Percentiles rank a stretch among this genome's conserved stretches.
phyloP scores from a whole-genome alignment of 2,113 vertebrate genomes.

The Columba janthina region DNA sequence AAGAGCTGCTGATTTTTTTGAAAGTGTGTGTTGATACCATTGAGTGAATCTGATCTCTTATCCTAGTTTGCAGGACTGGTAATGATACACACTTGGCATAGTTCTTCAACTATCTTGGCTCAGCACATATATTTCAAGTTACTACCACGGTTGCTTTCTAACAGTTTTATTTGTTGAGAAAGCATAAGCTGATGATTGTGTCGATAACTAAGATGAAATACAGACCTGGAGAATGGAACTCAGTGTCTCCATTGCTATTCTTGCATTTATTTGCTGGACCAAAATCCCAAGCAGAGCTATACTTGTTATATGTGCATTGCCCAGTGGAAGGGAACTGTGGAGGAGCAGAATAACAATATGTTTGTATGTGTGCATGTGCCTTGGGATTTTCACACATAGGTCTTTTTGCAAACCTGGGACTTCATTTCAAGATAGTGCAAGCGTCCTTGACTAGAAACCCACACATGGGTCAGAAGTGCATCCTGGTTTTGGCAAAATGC shows the following conservation, averaged over 20 bases:
- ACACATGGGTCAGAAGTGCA: neutral
- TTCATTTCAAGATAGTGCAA: neutral
- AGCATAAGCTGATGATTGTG: neutral
- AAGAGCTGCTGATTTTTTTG: neutral
- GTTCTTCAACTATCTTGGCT: neutral
- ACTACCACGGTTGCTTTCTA: neutral
- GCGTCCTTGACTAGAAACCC: neutral
- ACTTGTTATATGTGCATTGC: neutral
- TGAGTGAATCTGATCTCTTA: neutral
- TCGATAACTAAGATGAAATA: neutral
- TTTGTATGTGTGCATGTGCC: neutral
- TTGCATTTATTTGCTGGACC: neutral
- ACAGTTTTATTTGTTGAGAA: neutral
- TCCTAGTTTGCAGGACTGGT: neutral
- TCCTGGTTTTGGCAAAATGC: neutral
- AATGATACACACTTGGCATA: neutral
- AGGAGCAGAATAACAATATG: neutral
- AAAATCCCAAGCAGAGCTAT: neutral
- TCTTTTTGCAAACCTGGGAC: neutral
- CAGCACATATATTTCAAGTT: neutral
- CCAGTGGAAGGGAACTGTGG: neutral
- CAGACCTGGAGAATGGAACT: neutral
- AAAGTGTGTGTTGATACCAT: neutral
- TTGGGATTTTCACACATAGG: neutral
- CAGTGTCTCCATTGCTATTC: neutral